Evolutionary conservation across 2,797 vertebrate species (phyloP).

Genomic region (Alectoris magna): DNA sequence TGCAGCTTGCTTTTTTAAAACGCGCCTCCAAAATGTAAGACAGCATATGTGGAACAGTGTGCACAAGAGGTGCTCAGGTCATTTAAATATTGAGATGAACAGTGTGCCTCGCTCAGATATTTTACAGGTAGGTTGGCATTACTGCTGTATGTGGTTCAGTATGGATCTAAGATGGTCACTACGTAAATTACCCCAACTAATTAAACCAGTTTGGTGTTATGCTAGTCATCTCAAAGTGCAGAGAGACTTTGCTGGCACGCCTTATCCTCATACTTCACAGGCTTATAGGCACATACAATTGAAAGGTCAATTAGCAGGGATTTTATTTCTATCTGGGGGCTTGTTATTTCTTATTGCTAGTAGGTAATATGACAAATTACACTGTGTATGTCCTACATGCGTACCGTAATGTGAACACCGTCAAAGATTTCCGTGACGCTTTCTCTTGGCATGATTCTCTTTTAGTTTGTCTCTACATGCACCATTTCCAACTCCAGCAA

Average conservation of each 20-base stretch:
- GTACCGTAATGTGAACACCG: background rate
- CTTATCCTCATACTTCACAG: background rate
- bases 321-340: background rate
- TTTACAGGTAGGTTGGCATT: background rate
- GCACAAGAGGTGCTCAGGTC: background rate
- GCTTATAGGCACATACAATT: background rate
- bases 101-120: background rate
- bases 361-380: background rate
- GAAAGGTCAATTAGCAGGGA: slow-evolving; percentile 8
- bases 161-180: slow-evolving; percentile 28
- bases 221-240: background rate
- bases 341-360: background rate
- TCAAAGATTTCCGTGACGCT: background rate
- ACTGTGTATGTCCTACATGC: background rate
- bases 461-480: background rate
- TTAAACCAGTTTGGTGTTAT: slow-evolving; percentile 55
- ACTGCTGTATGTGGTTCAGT: background rate
- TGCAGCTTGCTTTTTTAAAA: background rate
- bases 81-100: background rate
- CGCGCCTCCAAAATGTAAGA: background rate
- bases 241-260: background rate
- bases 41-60: background rate
- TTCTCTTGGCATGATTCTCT: background rate
- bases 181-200: slow-evolving; percentile 38
- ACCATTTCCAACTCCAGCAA: background rate